Evolutionary conservation across 2,113 vertebrate species (phyloP), one percentile per base, ranked within the genome.

Genomic region (Larimichthys polyactis): DNA sequence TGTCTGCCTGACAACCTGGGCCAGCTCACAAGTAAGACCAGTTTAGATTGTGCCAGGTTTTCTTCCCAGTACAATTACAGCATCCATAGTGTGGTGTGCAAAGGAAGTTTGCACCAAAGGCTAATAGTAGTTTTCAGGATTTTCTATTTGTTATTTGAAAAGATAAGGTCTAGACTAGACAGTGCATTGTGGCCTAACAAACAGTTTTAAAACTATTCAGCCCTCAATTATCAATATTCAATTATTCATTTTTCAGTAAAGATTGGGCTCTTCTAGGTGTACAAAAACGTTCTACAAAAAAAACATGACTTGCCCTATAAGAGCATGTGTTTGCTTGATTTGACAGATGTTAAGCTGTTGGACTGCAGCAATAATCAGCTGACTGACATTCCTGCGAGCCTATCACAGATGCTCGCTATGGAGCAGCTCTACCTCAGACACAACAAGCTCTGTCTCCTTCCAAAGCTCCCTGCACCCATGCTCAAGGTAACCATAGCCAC

Each of bases 361-460:
- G 97, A 99, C 88, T 98, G 97, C 89, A 96, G 95, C 79, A 96
- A 94, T n/a, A 99, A 99, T 90, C 94, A 95, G 79, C 92, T 99
- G 90, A 96, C 96, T 78, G 91, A 91, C 0, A 74, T 99, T 2
- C 97, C 98, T 40, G 55, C 93, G 12, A 91, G 95, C 57, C 22
- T 99, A 51, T 96, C 96, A 0, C 90, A 88, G 60, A 97, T 99
- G 96, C 91, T 93, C 0, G 96, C 95, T 62, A 91, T 99, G 80
- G 97, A 99, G 90, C 96, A 97, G 87, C 96, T 99, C 2, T 98
- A 97, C 87, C 92, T 99, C 79, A 92, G 95, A 77, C 97, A 96
- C 87, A 99, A 99, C 93, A 97, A 96, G 73, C 91, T 99, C n/a
- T 81, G 49, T 10, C 85, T 90, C 55, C 81, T 99, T 62, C 97